These are phyloP conservation scores for Athalia rosae DNA, from an alignment of 2,888 invertebrate genomes.

Conservation along the genomic window DNA sequence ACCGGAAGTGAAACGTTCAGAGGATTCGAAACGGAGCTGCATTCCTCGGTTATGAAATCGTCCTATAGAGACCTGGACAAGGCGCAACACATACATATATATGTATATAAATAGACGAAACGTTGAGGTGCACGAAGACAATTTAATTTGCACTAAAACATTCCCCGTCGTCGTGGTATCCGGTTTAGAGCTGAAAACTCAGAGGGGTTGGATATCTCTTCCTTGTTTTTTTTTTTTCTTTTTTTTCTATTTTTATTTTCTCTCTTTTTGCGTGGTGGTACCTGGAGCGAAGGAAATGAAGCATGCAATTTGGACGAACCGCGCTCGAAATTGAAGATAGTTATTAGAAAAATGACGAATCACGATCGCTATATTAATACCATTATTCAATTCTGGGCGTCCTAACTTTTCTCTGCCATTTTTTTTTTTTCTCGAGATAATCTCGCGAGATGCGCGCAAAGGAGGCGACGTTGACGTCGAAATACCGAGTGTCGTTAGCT, in stretches of 20 bases:
- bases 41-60: conserved; percentile 45
- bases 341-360: too few species aligned
- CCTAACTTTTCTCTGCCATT: background rate
- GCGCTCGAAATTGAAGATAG: too few species aligned
- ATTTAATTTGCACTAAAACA: conserved; percentile 56
- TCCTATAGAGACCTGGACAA: conserved; percentile 2
- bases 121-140: conserved; percentile 41
- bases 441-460: conserved; percentile 14
- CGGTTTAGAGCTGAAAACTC: background rate
- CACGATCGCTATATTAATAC: too few species aligned
- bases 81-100: background rate
- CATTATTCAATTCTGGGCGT: background rate
- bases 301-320: too few species aligned
- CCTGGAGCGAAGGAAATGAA: too few species aligned
- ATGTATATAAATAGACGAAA: background rate
- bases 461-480: background rate
- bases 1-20: conserved; percentile 36
- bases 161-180: conserved; percentile 42
- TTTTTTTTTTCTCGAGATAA: background rate
- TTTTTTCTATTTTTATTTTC: too few species aligned
- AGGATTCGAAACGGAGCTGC: background rate
- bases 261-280: too few species aligned
- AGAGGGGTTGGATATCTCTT: conserved; percentile 4
- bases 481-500: conserved; percentile 32
- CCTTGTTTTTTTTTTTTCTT: background rate